Percentiles rank a stretch among this genome's conserved stretches.
Evolutionary conservation across 1,140 invertebrate species (phyloP).

Genomic region (Ridgeia piscesae): DNA sequence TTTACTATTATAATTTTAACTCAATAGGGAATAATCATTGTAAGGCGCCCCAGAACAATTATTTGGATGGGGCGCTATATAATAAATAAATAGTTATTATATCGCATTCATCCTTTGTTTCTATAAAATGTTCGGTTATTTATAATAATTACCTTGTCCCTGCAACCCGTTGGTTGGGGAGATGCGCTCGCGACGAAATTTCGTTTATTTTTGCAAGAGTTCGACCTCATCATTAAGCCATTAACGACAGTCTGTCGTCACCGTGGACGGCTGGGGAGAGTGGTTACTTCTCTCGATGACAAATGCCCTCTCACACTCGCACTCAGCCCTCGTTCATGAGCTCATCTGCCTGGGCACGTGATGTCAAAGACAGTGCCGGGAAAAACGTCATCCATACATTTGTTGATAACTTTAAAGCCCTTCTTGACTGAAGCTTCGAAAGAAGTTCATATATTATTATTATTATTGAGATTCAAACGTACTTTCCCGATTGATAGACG

Average conservation of each 20-base stretch:
- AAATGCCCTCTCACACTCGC: not conserved
- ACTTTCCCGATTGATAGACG: not conserved
- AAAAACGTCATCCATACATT: not conserved
- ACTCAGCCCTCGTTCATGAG: not conserved
- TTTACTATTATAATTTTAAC: no score
- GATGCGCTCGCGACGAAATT: not conserved
- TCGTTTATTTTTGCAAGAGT: not conserved
- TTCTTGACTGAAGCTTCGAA: no score
- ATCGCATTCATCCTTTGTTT: no score
- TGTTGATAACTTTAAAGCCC: no score
- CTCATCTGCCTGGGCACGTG: not conserved
- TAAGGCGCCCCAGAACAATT: no score
- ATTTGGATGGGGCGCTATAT: no score
- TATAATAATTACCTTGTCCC: no score
- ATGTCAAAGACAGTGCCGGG: not conserved
- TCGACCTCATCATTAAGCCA: not conserved
- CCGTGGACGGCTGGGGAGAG: no score
- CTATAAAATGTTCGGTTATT: not conserved
- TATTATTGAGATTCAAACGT: no score
- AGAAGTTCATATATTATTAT: no score
- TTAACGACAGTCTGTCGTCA: not conserved
- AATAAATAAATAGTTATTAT: no score
- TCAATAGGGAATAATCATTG: no score
- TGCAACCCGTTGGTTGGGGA: not conserved
- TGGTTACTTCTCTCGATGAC: not conserved